Percentiles rank a stretch among this genome's conserved stretches.
Evolutionary conservation across 2,113 vertebrate species (phyloP).

Genomic region (Meriones unguiculatus): DNA sequence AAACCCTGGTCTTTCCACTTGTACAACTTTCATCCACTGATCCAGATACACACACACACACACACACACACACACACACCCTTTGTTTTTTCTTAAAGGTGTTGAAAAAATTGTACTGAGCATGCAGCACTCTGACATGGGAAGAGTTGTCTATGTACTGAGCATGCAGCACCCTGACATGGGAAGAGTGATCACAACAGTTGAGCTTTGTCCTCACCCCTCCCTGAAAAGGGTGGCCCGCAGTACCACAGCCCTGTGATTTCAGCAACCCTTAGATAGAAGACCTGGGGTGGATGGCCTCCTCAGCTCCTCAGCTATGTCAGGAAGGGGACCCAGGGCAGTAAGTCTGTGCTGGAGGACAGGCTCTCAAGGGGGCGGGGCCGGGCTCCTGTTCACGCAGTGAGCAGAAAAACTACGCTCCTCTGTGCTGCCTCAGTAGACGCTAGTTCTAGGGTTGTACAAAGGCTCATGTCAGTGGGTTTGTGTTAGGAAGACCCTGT

Average conservation of each 20-base stretch:
- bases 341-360: too few relatives aligned
- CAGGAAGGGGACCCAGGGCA: fast-evolving
- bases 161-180: too few relatives aligned
- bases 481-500: neutral
- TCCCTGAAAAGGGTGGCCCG: neutral
- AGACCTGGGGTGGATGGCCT: neutral
- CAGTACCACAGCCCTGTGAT: neutral
- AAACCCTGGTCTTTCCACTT: neutral
- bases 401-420: neutral
- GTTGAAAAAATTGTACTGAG: neutral
- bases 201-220: neutral
- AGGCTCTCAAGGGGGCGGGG: neutral
- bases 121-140: too few relatives aligned
- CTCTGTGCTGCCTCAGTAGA: neutral
- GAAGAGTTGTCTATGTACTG: too few relatives aligned
- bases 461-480: neutral
- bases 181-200: neutral
- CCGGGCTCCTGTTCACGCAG: neutral
- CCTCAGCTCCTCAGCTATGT: neutral
- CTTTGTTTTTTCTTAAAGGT: neutral
- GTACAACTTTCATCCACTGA: neutral
- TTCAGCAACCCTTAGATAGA: neutral
- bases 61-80: too few relatives aligned
- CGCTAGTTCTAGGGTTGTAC: neutral
- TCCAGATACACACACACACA: neutral